Base-by-base conservation (phyloP, 2,888 invertebrate genomes). In the Ernsta delagoae region DNA sequence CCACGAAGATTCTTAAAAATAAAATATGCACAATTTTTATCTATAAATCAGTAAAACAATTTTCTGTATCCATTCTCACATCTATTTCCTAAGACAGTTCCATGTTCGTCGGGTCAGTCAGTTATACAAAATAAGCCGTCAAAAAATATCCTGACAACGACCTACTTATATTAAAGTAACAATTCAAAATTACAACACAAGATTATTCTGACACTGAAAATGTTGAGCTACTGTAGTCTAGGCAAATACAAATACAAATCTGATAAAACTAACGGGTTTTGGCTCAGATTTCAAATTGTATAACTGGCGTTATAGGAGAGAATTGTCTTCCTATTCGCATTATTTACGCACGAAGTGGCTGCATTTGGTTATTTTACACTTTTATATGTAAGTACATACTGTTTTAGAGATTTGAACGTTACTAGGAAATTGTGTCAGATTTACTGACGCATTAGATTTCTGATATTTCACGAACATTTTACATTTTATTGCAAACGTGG, bases 241-340 rank as follows among this genome's bases (percentile, higher is more conserved):
- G 43, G 43, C 43, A 43, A 43, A 43, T 43, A 43, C 43, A 43
- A 43, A 43, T 43, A 43, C 43, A 43, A 43, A 43, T 43, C 60
- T 67, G 66, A 67, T 67, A 67, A 67, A 54, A 50, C 60, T 60
- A 67, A 67, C 54, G 60, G 34, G 31, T 67, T 54, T 67, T 67
- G 66, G 66, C 66, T 43, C 60, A 45, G 60, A 60, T 61, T 61
- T 67, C 54, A 60, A 67, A 67, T 67, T 67, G 59, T 67, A 39
- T 67, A 67, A 60, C 53, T 67, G 66, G 60, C 60, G 60, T 67
- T 54, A 41, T 41, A 60, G 60, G 54, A 61, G 54, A 11, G 63
- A 67, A 67, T 67, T 54, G 54, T 54, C 54, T 54, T 39, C 34
- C 53, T 36, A 61, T 61, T 67, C 16, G n/a, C 39, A 34, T 66